Evolutionary conservation across 2,888 invertebrate genomes (phyloP).

Genomic region (Meiosimyza decipiens): DNA sequence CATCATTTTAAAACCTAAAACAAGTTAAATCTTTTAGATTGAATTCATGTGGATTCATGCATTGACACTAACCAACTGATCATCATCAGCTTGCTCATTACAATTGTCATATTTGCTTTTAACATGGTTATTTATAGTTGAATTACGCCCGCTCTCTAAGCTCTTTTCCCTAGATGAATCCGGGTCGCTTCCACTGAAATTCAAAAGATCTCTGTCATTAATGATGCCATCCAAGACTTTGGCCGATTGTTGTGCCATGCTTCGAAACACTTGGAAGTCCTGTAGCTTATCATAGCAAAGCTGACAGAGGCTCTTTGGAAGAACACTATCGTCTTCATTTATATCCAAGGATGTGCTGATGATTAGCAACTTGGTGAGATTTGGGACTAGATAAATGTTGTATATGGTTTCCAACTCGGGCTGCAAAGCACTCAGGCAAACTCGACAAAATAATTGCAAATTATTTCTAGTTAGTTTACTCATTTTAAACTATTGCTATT

Average conservation of each 20-base stretch:
- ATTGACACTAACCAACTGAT: slow-evolving; percentile 44
- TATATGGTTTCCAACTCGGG: slow-evolving; percentile 40
- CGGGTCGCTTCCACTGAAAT: background rate
- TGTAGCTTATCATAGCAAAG: slow-evolving; percentile 54
- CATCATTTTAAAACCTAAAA: no score
- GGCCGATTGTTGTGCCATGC: slow-evolving; percentile 50
- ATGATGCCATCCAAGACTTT: slow-evolving; percentile 43
- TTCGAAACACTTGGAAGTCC: slow-evolving; percentile 54
- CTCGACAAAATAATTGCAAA: slow-evolving; percentile 56
- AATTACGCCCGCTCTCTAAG: background rate
- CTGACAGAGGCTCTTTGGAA: slow-evolving; percentile 54
- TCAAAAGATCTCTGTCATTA: slow-evolving; percentile 7
- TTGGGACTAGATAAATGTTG: slow-evolving; percentile 47
- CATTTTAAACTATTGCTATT: slow-evolving; percentile 25
- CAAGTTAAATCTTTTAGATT: no score
- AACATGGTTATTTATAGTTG: background rate
- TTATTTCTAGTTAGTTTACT: slow-evolving; percentile 44
- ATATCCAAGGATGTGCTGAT: slow-evolving; percentile 54
- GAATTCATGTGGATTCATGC: background rate
- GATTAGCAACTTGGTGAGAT: slow-evolving; percentile 50
- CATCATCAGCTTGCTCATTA: slow-evolving; percentile 39
- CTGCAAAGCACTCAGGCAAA: slow-evolving; percentile 52
- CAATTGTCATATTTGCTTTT: slow-evolving; percentile 17
- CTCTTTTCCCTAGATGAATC: slow-evolving; percentile 10
- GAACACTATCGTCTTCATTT: slow-evolving; percentile 47